phyloP scores from a whole-genome alignment of 2,797 vertebrate genomes.

The Lacerta agilis region DNA sequence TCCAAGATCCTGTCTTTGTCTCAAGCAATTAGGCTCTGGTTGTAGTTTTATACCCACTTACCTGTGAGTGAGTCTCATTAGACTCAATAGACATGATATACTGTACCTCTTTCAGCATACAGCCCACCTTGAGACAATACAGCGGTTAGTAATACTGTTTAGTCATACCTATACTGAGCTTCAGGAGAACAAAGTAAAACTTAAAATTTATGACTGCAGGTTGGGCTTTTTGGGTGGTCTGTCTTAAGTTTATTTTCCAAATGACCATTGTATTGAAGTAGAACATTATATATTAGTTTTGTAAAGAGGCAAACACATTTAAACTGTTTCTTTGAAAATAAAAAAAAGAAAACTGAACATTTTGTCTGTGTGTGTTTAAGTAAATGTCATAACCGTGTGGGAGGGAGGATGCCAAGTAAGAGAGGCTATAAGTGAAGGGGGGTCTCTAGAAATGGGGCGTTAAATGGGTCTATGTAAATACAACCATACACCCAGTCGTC shows the following conservation, averaged over 20 bases:
- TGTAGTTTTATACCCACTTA: background rate
- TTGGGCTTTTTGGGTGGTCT: no score
- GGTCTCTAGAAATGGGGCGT: background rate
- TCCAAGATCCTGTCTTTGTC: background rate
- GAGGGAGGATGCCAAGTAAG: background rate
- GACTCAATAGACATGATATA: background rate
- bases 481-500: background rate
- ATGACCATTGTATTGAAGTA: background rate
- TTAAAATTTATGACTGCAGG: background rate
- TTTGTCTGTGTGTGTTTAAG: background rate
- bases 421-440: background rate
- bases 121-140: background rate
- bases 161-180: background rate
- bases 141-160: background rate
- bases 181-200: background rate
- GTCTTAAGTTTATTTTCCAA: background rate
- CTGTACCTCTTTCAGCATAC: background rate
- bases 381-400: background rate
- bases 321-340: background rate
- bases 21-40: background rate
- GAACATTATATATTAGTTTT: background rate
- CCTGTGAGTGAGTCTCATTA: background rate
- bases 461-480: background rate
- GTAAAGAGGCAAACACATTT: background rate
- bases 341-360: background rate